Conservation (phyloP, 2,113 vertebrate species). For the Orcinus orca region DNA sequence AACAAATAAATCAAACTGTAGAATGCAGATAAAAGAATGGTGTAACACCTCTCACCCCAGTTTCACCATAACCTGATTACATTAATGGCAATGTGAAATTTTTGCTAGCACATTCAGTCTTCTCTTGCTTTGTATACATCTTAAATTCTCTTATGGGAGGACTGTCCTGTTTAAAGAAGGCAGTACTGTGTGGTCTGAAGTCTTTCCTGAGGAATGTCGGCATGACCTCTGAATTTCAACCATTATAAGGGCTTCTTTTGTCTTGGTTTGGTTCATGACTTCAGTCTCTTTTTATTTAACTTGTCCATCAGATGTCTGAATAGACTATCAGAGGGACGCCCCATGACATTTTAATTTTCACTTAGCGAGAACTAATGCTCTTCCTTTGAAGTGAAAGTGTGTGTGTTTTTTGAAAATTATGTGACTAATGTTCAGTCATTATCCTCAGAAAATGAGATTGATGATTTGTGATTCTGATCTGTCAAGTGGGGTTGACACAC, state of each 20-base stretch:
- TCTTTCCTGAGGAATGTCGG: slow-evolving; percentile 70
- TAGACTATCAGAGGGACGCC: slow-evolving; percentile 73
- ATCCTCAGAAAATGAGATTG: slow-evolving; percentile 78
- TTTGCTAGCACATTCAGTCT: background rate
- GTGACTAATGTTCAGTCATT: slow-evolving; percentile 77
- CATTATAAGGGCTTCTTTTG: slow-evolving; percentile 75
- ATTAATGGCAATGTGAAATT: background rate
- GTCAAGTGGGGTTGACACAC: slow-evolving; percentile 63
- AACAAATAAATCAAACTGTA: background rate
- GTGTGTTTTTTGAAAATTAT: slow-evolving; percentile 79
- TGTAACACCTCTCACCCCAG: background rate
- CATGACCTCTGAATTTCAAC: slow-evolving; percentile 70
- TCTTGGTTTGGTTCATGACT: slow-evolving; percentile 77
- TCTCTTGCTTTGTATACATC: slow-evolving; percentile 38
- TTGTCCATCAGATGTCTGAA: slow-evolving; percentile 77
- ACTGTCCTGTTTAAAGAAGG: slow-evolving; percentile 72
- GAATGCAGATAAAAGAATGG: background rate
- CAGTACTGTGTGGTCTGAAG: slow-evolving; percentile 77
- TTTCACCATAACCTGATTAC: background rate
- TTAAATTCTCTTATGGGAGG: slow-evolving; percentile 68
- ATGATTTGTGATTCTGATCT: slow-evolving; percentile 81
- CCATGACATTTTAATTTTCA: slow-evolving; percentile 79
- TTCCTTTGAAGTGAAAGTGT: slow-evolving; percentile 78
- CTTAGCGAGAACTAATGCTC: slow-evolving; percentile 67
- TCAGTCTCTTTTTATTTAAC: slow-evolving; percentile 79